A percentile compares a stretch with the other conserved stretches of the same genome.
Conservation (phyloP, 2,888 invertebrate genomes). For the Heliconius cydno region DNA sequence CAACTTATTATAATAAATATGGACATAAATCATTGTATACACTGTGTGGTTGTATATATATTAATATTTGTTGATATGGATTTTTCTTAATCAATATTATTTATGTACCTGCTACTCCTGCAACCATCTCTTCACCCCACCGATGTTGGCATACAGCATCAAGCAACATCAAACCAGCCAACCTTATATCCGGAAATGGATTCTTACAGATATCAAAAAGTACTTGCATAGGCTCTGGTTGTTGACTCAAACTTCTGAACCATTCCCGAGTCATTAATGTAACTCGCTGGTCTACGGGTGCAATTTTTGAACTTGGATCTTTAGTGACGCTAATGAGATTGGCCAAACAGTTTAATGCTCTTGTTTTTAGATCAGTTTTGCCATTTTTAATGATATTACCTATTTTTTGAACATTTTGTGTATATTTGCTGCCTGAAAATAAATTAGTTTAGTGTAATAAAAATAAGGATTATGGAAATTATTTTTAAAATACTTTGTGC, state of each 20-base stretch:
- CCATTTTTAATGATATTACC: conserved; percentile 83
- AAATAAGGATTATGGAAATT: neutral
- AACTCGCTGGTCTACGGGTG: conserved; percentile 72
- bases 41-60: no score
- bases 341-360: conserved; percentile 86
- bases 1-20: no score
- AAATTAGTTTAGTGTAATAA: neutral
- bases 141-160: conserved; percentile 86
- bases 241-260: conserved; percentile 71
- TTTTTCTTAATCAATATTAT: no score
- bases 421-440: conserved; percentile 68
- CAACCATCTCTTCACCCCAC: conserved; percentile 92
- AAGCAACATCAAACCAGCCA: conserved; percentile 87
- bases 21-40: no score
- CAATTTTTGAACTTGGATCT: conserved; percentile 65
- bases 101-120: conserved; percentile 85
- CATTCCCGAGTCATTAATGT: conserved; percentile 80
- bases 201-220: conserved; percentile 86
- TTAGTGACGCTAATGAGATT: conserved; percentile 82
- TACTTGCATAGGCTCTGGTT: conserved; percentile 82
- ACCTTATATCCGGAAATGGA: conserved; percentile 91
- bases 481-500: neutral
- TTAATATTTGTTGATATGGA: no score
- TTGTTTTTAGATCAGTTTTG: conserved; percentile 86
- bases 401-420: conserved; percentile 83